Evolutionary conservation across 2,113 vertebrate genomes (phyloP).

Genomic region (Tyrannus savana): DNA sequence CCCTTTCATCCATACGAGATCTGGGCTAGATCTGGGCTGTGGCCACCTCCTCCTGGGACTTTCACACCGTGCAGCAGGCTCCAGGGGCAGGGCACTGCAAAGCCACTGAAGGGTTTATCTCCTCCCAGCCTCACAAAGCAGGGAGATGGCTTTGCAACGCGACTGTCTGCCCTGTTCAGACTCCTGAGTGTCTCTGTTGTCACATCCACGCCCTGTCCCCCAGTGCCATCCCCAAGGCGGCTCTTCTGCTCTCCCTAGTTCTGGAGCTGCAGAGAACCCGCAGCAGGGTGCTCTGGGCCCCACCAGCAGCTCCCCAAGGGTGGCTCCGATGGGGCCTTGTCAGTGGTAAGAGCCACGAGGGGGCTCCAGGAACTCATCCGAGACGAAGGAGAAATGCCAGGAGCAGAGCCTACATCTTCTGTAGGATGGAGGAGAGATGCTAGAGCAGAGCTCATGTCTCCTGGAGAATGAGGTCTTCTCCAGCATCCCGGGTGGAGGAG

Average conservation of each 20-base stretch:
- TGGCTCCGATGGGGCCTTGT: not conserved
- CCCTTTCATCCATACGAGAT: not conserved
- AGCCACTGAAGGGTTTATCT: rapidly evolving
- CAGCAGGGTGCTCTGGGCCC: not conserved
- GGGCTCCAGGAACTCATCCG: slow-evolving; percentile 50
- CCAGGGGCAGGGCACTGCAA: not conserved
- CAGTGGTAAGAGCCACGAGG: slow-evolving; percentile 30
- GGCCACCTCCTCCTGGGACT: not conserved
- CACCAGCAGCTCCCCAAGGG: not conserved
- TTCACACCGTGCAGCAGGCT: not conserved
- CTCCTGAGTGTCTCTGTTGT: not conserved
- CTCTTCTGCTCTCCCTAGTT: not conserved
- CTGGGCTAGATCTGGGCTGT: not conserved
- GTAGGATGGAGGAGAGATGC: not conserved
- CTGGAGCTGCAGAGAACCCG: not conserved
- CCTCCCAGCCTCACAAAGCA: not conserved
- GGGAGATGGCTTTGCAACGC: not conserved
- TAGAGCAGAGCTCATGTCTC: not conserved
- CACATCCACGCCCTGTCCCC: not conserved
- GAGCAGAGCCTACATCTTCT: not conserved
- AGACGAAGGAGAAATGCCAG: not conserved
- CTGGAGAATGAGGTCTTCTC: not conserved
- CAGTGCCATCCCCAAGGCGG: not conserved
- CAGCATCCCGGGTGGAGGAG: not conserved
- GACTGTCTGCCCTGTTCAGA: not conserved